These are phyloP conservation scores for Anarhynchus alexandrinus DNA, from an alignment of 2,113 vertebrate species.

Conservation along the genomic window DNA sequence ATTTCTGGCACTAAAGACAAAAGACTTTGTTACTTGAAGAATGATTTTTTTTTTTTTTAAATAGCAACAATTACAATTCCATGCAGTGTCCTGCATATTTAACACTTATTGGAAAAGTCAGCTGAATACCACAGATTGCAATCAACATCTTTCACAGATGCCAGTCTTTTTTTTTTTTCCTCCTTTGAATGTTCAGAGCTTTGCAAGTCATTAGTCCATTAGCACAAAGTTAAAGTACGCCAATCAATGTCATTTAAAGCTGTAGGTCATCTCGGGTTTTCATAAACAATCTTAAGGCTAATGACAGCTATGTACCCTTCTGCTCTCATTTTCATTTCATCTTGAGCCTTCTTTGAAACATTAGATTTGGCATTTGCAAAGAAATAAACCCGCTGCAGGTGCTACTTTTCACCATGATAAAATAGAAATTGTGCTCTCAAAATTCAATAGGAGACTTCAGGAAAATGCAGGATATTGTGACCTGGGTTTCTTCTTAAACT, in stretches of 20 bases:
- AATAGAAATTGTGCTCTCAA: conserved; percentile 46
- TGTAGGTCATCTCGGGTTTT: conserved; percentile 50
- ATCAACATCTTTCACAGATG: conserved; percentile 49
- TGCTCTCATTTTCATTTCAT: conserved; percentile 50
- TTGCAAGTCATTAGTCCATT: conserved; percentile 58
- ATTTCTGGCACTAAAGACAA: background rate
- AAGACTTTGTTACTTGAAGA: background rate
- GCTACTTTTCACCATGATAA: conserved; percentile 43
- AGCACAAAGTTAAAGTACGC: conserved; percentile 51
- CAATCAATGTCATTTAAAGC: conserved; percentile 61
- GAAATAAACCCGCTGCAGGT: conserved; percentile 16
- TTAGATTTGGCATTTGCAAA: conserved; percentile 53
- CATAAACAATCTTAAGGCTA: conserved; percentile 65
- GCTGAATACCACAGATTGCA: conserved; percentile 41
- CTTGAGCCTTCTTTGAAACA: conserved; percentile 56
- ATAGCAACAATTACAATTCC: conserved; percentile 7
- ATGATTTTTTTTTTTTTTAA: background rate
- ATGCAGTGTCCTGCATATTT: background rate
- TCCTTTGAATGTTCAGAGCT: conserved; percentile 13
- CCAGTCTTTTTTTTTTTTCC: background rate
- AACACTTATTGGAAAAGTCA: conserved; percentile 51
- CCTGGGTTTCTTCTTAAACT: conserved; percentile 2
- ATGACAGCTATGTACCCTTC: conserved; percentile 51
- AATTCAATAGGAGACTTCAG: conserved; percentile 27
- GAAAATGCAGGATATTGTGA: conserved; percentile 25